These are phyloP conservation scores for Nothocercus julius DNA, from an alignment of 2,113 vertebrate species.

Conservation along the genomic window DNA sequence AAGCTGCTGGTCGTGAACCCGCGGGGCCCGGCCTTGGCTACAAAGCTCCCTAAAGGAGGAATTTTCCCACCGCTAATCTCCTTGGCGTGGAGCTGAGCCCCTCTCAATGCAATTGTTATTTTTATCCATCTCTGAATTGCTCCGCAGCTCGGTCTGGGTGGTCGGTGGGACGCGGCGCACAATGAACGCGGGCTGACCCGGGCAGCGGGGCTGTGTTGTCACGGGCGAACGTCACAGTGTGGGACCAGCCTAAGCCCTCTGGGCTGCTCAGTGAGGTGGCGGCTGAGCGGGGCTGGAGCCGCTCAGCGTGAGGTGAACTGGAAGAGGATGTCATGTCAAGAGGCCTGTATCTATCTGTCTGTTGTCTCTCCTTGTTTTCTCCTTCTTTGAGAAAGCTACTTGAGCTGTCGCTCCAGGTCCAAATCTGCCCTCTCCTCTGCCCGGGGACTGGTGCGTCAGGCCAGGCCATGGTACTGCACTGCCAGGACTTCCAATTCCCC, in stretches of 20 bases:
- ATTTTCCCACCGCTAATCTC: constrained; percentile 45
- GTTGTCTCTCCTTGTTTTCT: background rate
- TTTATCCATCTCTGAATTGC: background rate
- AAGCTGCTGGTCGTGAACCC: background rate
- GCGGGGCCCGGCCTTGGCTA: background rate
- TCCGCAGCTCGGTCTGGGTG: constrained; percentile 30
- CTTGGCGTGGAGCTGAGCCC: background rate
- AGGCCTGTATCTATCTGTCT: background rate
- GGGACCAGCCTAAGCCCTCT: background rate
- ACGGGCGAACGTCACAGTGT: accelerated
- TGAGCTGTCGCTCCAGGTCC: background rate
- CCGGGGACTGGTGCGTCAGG: background rate
- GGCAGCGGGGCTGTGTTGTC: background rate
- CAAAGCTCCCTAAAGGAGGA: constrained; percentile 14
- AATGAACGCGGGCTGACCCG: background rate
- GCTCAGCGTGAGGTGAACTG: background rate
- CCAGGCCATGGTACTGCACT: background rate
- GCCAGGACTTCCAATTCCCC: background rate
- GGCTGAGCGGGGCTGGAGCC: background rate
- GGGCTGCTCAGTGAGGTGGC: background rate
- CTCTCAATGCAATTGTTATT: background rate
- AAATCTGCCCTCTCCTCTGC: background rate
- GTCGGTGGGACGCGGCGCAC: background rate
- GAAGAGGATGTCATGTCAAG: background rate
- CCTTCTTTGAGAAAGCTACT: background rate